Evolutionary conservation across 2,113 vertebrate genomes (phyloP).

Genomic region (Xenopus borealis): DNA sequence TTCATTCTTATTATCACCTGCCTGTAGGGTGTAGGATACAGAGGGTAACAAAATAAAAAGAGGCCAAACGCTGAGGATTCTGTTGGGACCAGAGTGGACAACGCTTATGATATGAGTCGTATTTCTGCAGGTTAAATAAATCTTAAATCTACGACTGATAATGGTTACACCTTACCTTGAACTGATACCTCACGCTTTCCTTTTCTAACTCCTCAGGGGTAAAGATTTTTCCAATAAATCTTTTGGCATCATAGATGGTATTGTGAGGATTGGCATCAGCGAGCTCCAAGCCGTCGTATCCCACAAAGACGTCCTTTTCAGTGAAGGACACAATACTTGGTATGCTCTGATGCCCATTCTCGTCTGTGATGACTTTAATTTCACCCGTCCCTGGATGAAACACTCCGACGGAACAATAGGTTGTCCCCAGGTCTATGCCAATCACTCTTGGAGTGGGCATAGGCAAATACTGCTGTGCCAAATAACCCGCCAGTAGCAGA

Average conservation of each 20-base stretch:
- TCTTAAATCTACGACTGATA: too few species aligned
- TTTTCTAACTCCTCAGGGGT: slow-evolving; percentile 69
- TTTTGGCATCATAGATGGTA: slow-evolving; percentile 92
- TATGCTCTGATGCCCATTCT: slow-evolving; percentile 80
- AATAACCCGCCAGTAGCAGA: slow-evolving; percentile 87
- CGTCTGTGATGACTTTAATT: slow-evolving; percentile 84
- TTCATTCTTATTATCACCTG: too few species aligned
- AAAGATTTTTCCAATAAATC: slow-evolving; percentile 93
- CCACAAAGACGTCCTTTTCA: slow-evolving; percentile 62
- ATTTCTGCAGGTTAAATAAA: too few species aligned
- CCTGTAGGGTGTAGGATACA: too few species aligned
- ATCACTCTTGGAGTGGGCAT: slow-evolving; percentile 87
- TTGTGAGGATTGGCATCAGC: slow-evolving; percentile 84
- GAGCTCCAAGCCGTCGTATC: slow-evolving; percentile 82
- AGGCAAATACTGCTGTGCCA: slow-evolving; percentile 93
- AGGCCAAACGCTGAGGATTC: too few species aligned
- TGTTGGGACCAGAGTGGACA: too few species aligned
- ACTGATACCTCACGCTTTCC: slow-evolving; percentile 87
- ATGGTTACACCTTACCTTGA: slow-evolving; percentile 72
- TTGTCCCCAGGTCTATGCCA: slow-evolving; percentile 94
- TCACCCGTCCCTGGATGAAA: slow-evolving; percentile 87
- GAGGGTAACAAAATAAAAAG: too few species aligned
- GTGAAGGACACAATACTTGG: slow-evolving; percentile 92
- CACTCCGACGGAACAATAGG: slow-evolving; percentile 91
- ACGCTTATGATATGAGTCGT: too few species aligned